phyloP scores from a whole-genome alignment of 2,797 vertebrate genomes.

The Eupleurogrammus muticus region DNA sequence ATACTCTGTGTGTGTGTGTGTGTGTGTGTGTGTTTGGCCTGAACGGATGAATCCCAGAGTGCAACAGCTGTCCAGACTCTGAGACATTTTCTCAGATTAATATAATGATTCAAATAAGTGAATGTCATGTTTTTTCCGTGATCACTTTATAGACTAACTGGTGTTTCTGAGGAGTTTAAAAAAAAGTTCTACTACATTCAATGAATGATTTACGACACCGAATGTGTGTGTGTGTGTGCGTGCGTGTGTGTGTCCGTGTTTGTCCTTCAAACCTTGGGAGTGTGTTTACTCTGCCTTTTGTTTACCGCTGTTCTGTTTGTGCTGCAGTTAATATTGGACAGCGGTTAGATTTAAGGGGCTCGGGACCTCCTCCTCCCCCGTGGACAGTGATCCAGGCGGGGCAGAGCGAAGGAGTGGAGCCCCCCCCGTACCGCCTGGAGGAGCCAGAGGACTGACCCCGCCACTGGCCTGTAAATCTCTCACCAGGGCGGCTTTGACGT shows the following conservation, averaged over 20 bases:
- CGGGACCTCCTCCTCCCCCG: slow-evolving; percentile 55
- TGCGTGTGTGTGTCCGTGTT: slow-evolving; percentile 43
- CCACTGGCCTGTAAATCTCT: slow-evolving; percentile 52
- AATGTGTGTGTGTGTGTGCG: slow-evolving; percentile 8
- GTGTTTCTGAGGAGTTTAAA: neutral
- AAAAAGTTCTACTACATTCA: neutral
- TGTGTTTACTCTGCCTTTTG: slow-evolving; percentile 84
- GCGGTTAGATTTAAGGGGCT: slow-evolving; percentile 72
- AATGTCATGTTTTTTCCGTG: neutral
- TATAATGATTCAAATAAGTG: neutral
- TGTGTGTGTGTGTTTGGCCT: slow-evolving; percentile 23
- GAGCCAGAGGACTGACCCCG: slow-evolving; percentile 55
- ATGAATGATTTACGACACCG: slow-evolving; percentile 8
- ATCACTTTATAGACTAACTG: neutral
- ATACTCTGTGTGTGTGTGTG: slow-evolving; percentile 1
- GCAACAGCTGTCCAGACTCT: slow-evolving; percentile 36
- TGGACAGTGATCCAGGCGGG: slow-evolving; percentile 50
- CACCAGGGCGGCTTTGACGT: slow-evolving; percentile 50
- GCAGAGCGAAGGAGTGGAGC: slow-evolving; percentile 46
- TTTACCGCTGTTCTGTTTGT: slow-evolving; percentile 85
- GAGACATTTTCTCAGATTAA: slow-evolving; percentile 12
- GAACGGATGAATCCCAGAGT: slow-evolving; percentile 28
- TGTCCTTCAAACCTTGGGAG: slow-evolving; percentile 70
- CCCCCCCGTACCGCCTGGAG: slow-evolving; percentile 19
- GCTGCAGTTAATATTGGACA: slow-evolving; percentile 87